A percentile compares a stretch with the other conserved stretches of the same genome.
Evolutionary conservation across 2,888 invertebrate genomes (phyloP).

Genomic region (Mamestra brassicae): DNA sequence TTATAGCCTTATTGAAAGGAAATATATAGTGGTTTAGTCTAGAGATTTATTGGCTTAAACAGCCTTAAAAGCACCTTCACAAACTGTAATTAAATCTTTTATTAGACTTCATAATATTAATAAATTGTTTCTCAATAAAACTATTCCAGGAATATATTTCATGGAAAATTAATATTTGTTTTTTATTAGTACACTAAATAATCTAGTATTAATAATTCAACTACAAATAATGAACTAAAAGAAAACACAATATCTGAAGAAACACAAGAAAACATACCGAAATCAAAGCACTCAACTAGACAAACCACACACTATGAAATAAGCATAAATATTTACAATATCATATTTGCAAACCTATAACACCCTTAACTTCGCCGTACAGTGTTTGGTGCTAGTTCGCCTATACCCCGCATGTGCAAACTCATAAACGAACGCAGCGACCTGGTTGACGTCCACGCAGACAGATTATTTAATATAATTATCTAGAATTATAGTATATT

Average conservation of each 20-base stretch:
- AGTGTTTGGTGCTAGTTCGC: too few species aligned
- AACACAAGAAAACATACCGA: neutral
- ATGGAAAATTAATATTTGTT: neutral
- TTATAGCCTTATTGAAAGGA: slow-evolving; percentile 57
- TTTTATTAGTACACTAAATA: too few species aligned
- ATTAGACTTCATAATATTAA: neutral
- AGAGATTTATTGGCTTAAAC: slow-evolving; percentile 43
- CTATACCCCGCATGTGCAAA: too few species aligned
- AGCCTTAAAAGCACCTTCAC: neutral
- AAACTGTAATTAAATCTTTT: slow-evolving; percentile 21
- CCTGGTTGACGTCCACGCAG: too few species aligned
- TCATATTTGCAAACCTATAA: too few species aligned
- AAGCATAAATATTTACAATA: neutral
- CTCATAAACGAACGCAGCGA: too few species aligned
- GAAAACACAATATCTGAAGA: neutral
- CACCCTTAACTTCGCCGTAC: too few species aligned
- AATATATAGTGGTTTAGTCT: slow-evolving; percentile 42
- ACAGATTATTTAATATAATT: too few species aligned
- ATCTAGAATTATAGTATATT: too few species aligned
- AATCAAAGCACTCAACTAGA: slow-evolving; percentile 34
- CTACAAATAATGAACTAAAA: neutral
- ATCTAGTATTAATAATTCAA: neutral
- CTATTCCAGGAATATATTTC: neutral
- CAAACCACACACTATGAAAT: slow-evolving; percentile 21
- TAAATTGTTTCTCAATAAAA: neutral